Base-by-base conservation (phyloP, 2,113 vertebrate genomes). In the Romanogobio albipinnatus region DNA sequence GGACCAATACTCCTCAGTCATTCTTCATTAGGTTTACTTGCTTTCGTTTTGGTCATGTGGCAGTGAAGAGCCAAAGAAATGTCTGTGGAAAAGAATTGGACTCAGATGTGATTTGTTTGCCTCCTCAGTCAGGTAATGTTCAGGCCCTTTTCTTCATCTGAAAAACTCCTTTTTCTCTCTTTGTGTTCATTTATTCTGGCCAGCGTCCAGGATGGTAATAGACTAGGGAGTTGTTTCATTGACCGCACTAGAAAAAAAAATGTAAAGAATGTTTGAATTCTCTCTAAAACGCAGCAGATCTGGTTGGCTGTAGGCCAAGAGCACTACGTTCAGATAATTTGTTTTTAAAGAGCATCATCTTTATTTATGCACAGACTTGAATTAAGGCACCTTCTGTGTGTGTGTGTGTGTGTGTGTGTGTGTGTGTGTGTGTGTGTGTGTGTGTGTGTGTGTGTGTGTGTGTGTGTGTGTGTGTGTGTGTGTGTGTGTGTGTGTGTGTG, bases 11-110 rank as follows among this genome's bases (percentile, higher is more conserved):
- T 47, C 74, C 74, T 71, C 71, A 85, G 78, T 75, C 59, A 47
- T 75, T 56, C 85, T 49, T 89, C 89, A 90, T 92, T 91, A 90
- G 86, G 91, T 92, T 91, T 92, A 93, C 90, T 88, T 83, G 85
- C 82, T 88, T 89, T 92, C 11, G 90, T 90, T 92, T 90, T 90
- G 83, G 85, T 87, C 84, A 82, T 59, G 84, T 78, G 86, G 89
- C 87, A 86, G 68, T 49, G 80, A 84, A 81, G 87, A 86, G 78
- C 59, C 90, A 68, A 29, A 68, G 19, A 84, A 88, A 77, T 29
- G 76, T 84, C 89, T 88, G 68, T 88, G 84, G 90, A 81, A 88
- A 81, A 58, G 86, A 92, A 93, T 90, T 90, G 89, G 84, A 85
- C 91, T 89, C 87, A 92, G 90, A 88, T 64, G 84, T 90, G 89